phyloP scores from a whole-genome alignment of 1,140 invertebrate genomes.

The Mycetomoellerius zeteki region DNA sequence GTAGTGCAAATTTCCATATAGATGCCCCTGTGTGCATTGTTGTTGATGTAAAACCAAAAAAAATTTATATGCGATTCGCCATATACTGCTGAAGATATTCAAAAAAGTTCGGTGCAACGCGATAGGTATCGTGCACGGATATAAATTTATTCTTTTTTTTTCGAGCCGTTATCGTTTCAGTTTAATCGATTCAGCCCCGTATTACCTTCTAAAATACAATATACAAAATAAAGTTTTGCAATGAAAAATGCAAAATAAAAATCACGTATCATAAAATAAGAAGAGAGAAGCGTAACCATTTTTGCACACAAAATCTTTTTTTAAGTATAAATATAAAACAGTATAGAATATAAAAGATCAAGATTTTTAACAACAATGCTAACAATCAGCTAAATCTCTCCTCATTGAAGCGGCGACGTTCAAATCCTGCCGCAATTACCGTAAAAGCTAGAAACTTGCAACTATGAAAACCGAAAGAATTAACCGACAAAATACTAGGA shows the following conservation, averaged over 20 bases:
- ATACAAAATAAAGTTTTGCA: slow-evolving; percentile 21
- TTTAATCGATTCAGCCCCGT: slow-evolving; percentile 56
- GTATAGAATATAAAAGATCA: background rate
- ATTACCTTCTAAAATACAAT: slow-evolving; percentile 38
- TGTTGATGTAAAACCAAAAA: slow-evolving; percentile 41
- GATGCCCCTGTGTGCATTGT: slow-evolving; percentile 7
- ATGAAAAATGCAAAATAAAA: slow-evolving; percentile 3
- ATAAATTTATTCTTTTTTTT: slow-evolving; percentile 57
- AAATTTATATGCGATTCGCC: slow-evolving; percentile 38
- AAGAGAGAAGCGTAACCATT: background rate
- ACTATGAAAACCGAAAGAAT: slow-evolving; percentile 34
- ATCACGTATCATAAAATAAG: slow-evolving; percentile 6
- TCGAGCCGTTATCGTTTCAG: slow-evolving; percentile 49
- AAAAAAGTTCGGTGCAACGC: slow-evolving; percentile 50
- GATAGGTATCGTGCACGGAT: slow-evolving; percentile 46
- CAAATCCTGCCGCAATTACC: slow-evolving; percentile 22
- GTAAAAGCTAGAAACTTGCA: slow-evolving; percentile 17
- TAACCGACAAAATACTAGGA: slow-evolving; percentile 20
- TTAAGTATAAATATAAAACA: no score
- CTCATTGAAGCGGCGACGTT: slow-evolving; percentile 4
- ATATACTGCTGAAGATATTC: slow-evolving; percentile 61
- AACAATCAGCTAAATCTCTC: slow-evolving; percentile 17
- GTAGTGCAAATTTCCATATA: slow-evolving; percentile 58
- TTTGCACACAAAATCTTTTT: background rate
- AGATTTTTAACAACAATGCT: slow-evolving; percentile 19